A percentile compares a stretch with the other conserved stretches of the same genome.
phyloP scores from a whole-genome alignment of 2,888 invertebrate species.

The Hecatera dysodea region DNA sequence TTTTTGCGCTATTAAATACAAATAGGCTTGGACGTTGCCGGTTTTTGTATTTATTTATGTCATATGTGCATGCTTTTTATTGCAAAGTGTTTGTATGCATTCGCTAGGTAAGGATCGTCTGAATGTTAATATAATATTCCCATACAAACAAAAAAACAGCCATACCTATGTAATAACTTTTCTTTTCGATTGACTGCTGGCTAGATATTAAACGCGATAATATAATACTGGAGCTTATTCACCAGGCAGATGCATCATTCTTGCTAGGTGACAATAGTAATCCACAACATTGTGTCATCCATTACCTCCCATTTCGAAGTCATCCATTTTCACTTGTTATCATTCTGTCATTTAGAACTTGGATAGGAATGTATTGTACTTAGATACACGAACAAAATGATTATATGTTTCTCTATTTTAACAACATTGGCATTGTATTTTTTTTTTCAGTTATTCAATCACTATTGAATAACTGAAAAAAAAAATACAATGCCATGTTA shows the following conservation, averaged over 20 bases:
- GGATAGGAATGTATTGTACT: neutral
- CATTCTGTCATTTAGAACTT: neutral
- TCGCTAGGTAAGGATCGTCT: too few relatives aligned
- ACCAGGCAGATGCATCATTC: too few relatives aligned
- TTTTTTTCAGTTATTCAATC: too few relatives aligned
- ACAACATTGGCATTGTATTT: neutral
- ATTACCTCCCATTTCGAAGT: constrained; percentile 8
- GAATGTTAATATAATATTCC: too few relatives aligned
- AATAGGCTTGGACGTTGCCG: too few relatives aligned
- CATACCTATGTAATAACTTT: too few relatives aligned
- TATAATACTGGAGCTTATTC: neutral
- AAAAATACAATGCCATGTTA: neutral
- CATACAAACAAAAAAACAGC: too few relatives aligned
- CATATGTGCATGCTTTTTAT: too few relatives aligned
- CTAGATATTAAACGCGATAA: neutral
- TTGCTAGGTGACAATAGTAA: constrained; percentile 5
- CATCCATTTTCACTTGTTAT: constrained; percentile 2
- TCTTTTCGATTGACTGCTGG: neutral
- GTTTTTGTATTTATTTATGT: too few relatives aligned
- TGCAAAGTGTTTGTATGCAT: too few relatives aligned
- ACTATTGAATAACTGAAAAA: neutral
- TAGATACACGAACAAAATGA: too few relatives aligned
- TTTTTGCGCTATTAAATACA: too few relatives aligned
- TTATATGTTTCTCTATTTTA: neutral
- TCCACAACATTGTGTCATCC: constrained; percentile 14